These are phyloP conservation scores for Tachina grossa DNA, from an alignment of 2,888 invertebrate species.

Conservation along the genomic window DNA sequence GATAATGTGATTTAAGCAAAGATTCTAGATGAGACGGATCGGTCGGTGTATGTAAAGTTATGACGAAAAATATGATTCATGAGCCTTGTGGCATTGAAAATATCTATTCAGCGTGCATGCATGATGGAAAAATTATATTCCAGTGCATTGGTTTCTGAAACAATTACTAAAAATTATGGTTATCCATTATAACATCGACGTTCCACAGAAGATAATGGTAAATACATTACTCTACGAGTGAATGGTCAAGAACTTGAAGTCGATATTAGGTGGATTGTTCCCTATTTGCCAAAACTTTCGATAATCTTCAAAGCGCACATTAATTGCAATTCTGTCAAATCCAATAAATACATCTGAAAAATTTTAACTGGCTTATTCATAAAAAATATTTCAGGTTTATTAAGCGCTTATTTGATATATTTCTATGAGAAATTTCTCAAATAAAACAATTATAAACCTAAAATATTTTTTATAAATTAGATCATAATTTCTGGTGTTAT, in stretches of 20 bases:
- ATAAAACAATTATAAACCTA: too few relatives aligned
- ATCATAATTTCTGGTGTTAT: not conserved
- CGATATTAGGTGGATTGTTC: constrained; percentile 63
- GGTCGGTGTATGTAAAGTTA: constrained; percentile 66
- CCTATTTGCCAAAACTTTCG: constrained; percentile 58
- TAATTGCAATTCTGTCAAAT: constrained; percentile 20
- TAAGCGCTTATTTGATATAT: too few relatives aligned
- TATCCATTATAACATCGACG: constrained; percentile 64
- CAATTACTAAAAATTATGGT: constrained; percentile 59
- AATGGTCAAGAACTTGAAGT: constrained; percentile 9
- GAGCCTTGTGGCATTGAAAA: constrained; percentile 71
- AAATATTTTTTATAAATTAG: too few relatives aligned
- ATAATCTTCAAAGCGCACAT: constrained; percentile 52
- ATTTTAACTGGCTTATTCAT: too few relatives aligned
- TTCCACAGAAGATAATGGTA: constrained; percentile 55
- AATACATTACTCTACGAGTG: constrained; percentile 20
- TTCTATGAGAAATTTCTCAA: too few relatives aligned
- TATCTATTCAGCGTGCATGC: constrained; percentile 67
- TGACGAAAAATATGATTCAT: constrained; percentile 68
- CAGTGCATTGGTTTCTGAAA: constrained; percentile 50
- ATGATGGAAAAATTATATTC: constrained; percentile 69
- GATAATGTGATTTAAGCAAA: constrained; percentile 75
- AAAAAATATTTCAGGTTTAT: too few relatives aligned
- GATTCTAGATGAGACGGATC: constrained; percentile 69
- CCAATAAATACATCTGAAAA: not conserved